Percentiles rank a stretch among this genome's conserved stretches.
phyloP scores from a whole-genome alignment of 2,113 vertebrate genomes.

The Gymnogyps californianus region DNA sequence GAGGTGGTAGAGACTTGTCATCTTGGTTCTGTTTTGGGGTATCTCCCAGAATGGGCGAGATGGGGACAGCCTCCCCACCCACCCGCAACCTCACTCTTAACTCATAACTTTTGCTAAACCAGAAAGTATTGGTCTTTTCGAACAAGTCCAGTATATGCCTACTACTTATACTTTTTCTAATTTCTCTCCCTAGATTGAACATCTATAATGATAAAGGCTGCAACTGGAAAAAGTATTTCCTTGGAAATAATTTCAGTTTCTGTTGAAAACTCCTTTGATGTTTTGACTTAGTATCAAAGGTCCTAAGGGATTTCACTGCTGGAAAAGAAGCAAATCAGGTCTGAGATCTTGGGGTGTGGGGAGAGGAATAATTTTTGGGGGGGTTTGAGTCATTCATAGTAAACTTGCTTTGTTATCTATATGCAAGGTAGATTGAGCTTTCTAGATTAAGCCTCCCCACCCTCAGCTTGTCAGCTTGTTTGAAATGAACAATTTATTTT shows the following conservation, averaged over 20 bases:
- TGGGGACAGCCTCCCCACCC: neutral
- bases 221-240: neutral
- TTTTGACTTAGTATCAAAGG: neutral
- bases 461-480: neutral
- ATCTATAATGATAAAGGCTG: neutral
- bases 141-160: neutral
- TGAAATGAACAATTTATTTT: neutral
- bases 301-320: neutral
- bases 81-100: neutral
- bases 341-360: neutral
- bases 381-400: neutral
- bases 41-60: neutral
- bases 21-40: neutral
- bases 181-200: neutral
- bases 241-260: neutral
- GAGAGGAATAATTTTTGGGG: neutral
- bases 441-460: neutral
- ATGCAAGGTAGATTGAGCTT: neutral
- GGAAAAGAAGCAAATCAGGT: neutral
- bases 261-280: neutral
- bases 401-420: neutral
- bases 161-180: accelerated
- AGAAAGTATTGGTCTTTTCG: neutral
- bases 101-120: neutral
- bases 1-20: neutral